These are phyloP conservation scores for Limenitis camilla DNA, from an alignment of 2,888 invertebrate species.

Conservation along the genomic window DNA sequence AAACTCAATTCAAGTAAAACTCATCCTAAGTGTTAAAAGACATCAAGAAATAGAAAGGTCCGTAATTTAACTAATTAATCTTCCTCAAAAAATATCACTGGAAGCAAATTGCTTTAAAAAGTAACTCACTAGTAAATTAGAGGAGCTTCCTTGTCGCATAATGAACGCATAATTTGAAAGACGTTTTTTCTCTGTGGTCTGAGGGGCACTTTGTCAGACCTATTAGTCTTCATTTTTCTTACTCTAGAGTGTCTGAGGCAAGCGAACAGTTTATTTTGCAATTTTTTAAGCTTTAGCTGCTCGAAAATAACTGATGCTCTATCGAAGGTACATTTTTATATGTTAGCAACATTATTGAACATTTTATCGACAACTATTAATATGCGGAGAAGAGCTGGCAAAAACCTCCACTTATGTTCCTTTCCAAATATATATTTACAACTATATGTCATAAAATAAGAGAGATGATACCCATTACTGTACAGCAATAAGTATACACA, in stretches of 20 bases:
- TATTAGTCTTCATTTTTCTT: constrained; percentile 22
- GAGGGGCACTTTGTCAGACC: constrained; percentile 19
- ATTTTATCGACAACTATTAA: too few relatives aligned
- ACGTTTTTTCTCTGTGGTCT: constrained; percentile 11
- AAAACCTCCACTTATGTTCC: too few relatives aligned
- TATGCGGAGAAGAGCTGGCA: too few relatives aligned
- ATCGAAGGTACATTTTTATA: neutral
- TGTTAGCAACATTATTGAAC: too few relatives aligned
- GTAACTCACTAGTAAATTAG: constrained; percentile 1
- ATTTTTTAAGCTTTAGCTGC: constrained; percentile 14
- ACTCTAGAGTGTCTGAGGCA: constrained; percentile 11
- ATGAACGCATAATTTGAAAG: constrained; percentile 14
- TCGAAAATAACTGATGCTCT: neutral
- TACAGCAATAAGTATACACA: too few relatives aligned
- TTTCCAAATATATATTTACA: too few relatives aligned
- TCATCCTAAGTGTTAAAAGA: too few relatives aligned
- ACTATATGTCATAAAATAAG: too few relatives aligned
- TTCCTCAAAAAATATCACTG: neutral
- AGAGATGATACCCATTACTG: too few relatives aligned
- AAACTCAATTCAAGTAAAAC: too few relatives aligned
- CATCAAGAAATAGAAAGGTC: too few relatives aligned
- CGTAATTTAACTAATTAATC: too few relatives aligned
- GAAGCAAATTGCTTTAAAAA: neutral
- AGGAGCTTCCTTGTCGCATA: constrained; percentile 5
- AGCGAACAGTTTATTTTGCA: constrained; percentile 11